Evolutionary conservation across 2,113 vertebrate species (phyloP).

Genomic region (Phocoena sinus): DNA sequence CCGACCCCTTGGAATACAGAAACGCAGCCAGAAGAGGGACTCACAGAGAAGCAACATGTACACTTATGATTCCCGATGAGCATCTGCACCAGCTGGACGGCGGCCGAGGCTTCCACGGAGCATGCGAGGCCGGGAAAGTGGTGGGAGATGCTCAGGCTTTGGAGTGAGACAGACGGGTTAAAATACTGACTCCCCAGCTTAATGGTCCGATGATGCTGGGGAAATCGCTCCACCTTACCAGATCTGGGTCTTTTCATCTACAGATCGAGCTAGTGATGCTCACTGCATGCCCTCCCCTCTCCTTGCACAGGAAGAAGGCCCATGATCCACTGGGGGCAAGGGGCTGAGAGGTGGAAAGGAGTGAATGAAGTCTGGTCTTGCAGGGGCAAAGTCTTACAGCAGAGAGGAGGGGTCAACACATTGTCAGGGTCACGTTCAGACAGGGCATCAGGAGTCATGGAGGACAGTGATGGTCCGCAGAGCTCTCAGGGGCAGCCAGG

Average conservation of each 20-base stretch:
- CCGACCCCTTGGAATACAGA: fast-evolving
- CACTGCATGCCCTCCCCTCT: background rate
- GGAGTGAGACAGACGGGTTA: background rate
- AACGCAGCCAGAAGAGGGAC: background rate
- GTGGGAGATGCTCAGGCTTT: background rate
- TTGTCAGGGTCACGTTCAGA: background rate
- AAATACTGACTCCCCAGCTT: background rate
- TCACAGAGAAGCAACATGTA: background rate
- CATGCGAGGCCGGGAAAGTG: background rate
- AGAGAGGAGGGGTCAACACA: background rate
- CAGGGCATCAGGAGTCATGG: fast-evolving
- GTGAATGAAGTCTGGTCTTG: too few species aligned
- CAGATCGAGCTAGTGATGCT: background rate
- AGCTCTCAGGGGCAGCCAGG: background rate
- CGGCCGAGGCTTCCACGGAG: background rate
- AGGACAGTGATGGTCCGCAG: background rate
- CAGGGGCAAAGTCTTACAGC: background rate
- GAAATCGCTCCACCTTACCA: fast-evolving
- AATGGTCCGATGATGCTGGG: background rate
- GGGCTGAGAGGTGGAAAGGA: background rate
- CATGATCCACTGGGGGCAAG: too few species aligned
- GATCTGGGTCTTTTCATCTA: background rate
- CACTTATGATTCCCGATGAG: background rate
- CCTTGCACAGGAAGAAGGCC: background rate
- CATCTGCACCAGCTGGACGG: background rate